A percentile compares a stretch with the other conserved stretches of the same genome.
phyloP scores from a whole-genome alignment of 2,888 invertebrate genomes.

The Latheticus oryzae region DNA sequence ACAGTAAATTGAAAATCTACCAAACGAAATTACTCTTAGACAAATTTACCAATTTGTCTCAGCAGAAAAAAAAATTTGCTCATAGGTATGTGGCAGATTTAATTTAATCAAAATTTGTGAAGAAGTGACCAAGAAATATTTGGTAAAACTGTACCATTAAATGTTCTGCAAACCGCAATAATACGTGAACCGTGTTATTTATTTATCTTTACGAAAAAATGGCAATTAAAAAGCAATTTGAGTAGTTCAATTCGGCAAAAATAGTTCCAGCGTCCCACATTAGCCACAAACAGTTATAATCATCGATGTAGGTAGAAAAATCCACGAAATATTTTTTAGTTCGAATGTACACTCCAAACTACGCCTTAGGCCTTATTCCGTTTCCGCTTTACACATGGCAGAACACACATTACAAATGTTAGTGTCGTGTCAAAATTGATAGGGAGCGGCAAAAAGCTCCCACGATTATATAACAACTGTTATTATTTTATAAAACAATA shows the following conservation, averaged over 20 bases:
- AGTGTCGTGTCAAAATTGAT: constrained; percentile 51
- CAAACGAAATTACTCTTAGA: no score
- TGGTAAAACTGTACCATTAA: no score
- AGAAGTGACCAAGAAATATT: no score
- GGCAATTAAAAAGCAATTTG: constrained; percentile 41
- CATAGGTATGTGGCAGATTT: no score
- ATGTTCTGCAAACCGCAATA: constrained; percentile 42
- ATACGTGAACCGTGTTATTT: constrained; percentile 40
- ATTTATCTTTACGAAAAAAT: constrained; percentile 26
- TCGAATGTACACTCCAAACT: constrained; percentile 61
- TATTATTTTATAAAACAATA: constrained; percentile 62
- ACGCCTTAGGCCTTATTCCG: constrained; percentile 63
- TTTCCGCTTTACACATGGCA: constrained; percentile 66
- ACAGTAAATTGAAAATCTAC: no score
- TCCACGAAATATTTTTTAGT: constrained; percentile 20
- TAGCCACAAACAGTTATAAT: no score
- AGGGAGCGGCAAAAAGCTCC: constrained; percentile 60
- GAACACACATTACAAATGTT: constrained; percentile 64
- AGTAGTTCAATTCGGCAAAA: no score
- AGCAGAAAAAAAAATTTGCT: no score
- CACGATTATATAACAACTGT: constrained; percentile 59
- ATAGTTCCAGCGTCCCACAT: no score
- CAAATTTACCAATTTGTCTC: no score
- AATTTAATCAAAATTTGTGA: no score
- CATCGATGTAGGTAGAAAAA: constrained; percentile 21